These are phyloP conservation scores for Drosophila ogumai DNA, from an alignment of 1,140 invertebrate species.

Conservation along the genomic window DNA sequence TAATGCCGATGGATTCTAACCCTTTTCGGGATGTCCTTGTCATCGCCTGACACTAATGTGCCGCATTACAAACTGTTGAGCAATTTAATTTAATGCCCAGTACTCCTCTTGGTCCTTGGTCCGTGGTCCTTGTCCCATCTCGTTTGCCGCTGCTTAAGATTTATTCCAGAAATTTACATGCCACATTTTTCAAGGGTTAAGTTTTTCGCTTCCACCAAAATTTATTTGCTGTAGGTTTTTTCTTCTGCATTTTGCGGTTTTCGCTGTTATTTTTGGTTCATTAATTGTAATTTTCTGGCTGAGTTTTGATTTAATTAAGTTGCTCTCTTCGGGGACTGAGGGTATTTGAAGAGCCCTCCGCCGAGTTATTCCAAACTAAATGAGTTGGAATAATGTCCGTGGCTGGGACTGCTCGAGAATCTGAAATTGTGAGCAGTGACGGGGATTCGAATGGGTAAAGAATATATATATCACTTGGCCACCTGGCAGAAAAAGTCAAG, in stretches of 20 bases:
- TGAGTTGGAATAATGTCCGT: conserved; percentile 72
- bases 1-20: conserved; percentile 71
- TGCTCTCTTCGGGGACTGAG: conserved; percentile 28
- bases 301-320: conserved; percentile 78
- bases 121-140: conserved; percentile 24
- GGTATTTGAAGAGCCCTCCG: conserved; percentile 17
- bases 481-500: conserved; percentile 4
- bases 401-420: conserved; percentile 3
- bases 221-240: conserved; percentile 55
- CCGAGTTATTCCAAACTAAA: conserved; percentile 43
- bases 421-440: conserved; percentile 5
- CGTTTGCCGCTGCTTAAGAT: conserved; percentile 60
- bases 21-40: conserved; percentile 65
- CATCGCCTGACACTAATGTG: conserved; percentile 82
- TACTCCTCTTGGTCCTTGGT: conserved; percentile 15
- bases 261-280: conserved; percentile 78
- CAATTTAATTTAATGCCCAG: conserved; percentile 83
- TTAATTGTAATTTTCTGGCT: conserved; percentile 74
- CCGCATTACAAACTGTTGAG: conserved; percentile 85
- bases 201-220: conserved; percentile 50
- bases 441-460: neutral
- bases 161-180: conserved; percentile 66
- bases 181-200: conserved; percentile 37
- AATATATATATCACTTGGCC: neutral
- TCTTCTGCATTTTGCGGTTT: conserved; percentile 52